Percentiles rank a stretch among this genome's conserved stretches.
phyloP scores from a whole-genome alignment of 2,888 invertebrate species.

The Coleophora deauratella region DNA sequence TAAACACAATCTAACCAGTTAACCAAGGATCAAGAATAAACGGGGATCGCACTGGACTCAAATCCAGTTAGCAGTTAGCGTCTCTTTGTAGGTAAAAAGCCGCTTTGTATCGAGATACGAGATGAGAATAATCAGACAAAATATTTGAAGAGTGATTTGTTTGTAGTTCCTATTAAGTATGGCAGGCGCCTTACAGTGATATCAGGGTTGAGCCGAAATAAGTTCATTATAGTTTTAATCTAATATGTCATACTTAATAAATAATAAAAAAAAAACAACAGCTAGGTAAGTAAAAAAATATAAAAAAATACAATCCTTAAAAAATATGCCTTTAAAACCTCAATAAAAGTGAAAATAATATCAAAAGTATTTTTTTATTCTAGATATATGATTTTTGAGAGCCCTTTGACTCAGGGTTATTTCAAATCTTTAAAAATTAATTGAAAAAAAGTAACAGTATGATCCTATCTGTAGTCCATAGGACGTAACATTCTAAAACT shows the following conservation, averaged over 20 bases:
- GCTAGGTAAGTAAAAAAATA: too few species aligned
- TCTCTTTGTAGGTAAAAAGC: conserved; percentile 64
- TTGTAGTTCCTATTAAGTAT: conserved; percentile 39
- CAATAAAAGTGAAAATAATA: too few species aligned
- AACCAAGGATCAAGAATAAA: conserved; percentile 55
- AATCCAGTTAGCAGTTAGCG: conserved; percentile 65
- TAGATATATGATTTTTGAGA: too few species aligned
- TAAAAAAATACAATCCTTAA: too few species aligned
- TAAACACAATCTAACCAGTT: conserved; percentile 15
- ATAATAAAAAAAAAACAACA: too few species aligned
- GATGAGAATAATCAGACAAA: conserved; percentile 60
- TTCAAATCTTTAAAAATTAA: too few species aligned
- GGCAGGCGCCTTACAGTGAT: conserved; percentile 40
- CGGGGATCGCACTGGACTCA: conserved; percentile 54
- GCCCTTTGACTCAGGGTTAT: too few species aligned
- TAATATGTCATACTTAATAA: not conserved
- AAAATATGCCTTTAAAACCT: too few species aligned
- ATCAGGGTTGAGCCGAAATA: not conserved
- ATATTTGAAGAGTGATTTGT: conserved; percentile 66
- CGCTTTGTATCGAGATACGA: conserved; percentile 55
- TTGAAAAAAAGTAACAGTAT: too few species aligned
- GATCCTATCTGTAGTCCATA: too few species aligned
- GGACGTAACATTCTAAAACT: conserved; percentile 39
- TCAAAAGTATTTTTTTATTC: too few species aligned
- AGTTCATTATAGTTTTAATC: not conserved